phyloP scores from a whole-genome alignment of 2,888 invertebrate genomes.

The Nomada lathburiana region DNA sequence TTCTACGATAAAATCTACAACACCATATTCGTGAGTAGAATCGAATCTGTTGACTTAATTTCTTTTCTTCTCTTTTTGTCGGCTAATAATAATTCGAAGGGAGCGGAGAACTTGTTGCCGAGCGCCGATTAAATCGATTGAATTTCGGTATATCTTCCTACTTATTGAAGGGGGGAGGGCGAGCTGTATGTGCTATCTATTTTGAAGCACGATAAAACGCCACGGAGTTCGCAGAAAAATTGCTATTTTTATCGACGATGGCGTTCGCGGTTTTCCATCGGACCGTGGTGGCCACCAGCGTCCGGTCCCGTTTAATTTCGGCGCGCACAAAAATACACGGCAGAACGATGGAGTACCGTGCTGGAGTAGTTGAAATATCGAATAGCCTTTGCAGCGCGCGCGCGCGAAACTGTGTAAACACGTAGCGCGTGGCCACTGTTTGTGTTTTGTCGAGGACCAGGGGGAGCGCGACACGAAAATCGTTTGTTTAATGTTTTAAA shows the following conservation, averaged over 20 bases:
- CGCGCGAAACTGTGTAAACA: slow-evolving; percentile 58
- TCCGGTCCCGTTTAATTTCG: slow-evolving; percentile 49
- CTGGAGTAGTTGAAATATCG: slow-evolving; percentile 17
- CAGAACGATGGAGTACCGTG: background rate
- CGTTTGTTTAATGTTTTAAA: slow-evolving; percentile 57
- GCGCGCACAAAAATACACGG: slow-evolving; percentile 53
- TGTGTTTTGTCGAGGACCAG: slow-evolving; percentile 22
- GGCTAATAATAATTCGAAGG: too few species aligned
- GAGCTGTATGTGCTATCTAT: slow-evolving; percentile 19
- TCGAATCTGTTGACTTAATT: background rate
- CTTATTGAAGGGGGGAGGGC: background rate
- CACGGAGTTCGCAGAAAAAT: slow-evolving; percentile 40
- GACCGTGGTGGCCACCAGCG: slow-evolving; percentile 36
- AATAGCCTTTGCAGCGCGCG: slow-evolving; percentile 29
- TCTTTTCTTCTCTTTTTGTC: background rate
- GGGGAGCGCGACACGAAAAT: background rate
- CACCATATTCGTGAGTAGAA: slow-evolving; percentile 92
- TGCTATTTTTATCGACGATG: slow-evolving; percentile 49
- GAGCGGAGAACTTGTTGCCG: background rate
- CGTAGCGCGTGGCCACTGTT: slow-evolving; percentile 52
- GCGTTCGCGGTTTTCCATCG: slow-evolving; percentile 33
- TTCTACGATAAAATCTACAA: slow-evolving; percentile 92
- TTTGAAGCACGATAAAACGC: slow-evolving; percentile 21
- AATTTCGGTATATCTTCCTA: too few species aligned
- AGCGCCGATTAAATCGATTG: too few species aligned